Base-by-base conservation (phyloP, 53 echinoderm and acorn worm genomes). In the Astropecten irregularis region DNA sequence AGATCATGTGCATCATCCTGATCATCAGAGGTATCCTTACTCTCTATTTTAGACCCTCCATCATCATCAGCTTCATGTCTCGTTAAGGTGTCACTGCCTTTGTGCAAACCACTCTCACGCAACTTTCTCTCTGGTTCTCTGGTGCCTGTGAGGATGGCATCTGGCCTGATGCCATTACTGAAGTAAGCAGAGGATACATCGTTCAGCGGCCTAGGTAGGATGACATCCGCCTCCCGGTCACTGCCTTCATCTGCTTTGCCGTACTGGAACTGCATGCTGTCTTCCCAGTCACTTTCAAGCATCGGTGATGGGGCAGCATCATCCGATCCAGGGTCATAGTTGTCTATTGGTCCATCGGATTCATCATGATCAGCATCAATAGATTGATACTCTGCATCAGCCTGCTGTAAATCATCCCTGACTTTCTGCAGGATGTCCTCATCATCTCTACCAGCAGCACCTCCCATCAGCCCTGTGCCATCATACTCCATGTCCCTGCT, bases 131-230 rank as follows among this genome's bases (percentile, higher is more conserved):
- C 56, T 56, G 40, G 26, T 40, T n/a, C 76, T 20, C 52, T 71
- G 18, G 21, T 36, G 67, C 38, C 13, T 71, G 71, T 51, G 4
- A 7, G 9, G 76, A 56, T 6, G 13, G 76, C 76, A 76, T 76
- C 76, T 4, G 76, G 76, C 18, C 76, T 23, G 56, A 76, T 58
- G 1, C 22, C 66, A 36, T 83, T 87, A 73, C 83, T 82, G 51
- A 83, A 85, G 20, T 72, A 55, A 21, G 88, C 88, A 27, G 92
- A 88, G 27, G 89, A 89, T 5, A 96, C 69, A 46, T 96, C 93
- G 58, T 96, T 97, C 27, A 97, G 76, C 34, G 97, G 86, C 55
- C 90, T 97, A 21, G 92, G 92, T 57, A 91, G 70, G 59, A 53
- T 88, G 51, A 34, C 18, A 18, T 82, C 73, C 13, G 22, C 76